Conservation (phyloP, 1,140 invertebrate genomes). For the Brachionus manjavacas region DNA sequence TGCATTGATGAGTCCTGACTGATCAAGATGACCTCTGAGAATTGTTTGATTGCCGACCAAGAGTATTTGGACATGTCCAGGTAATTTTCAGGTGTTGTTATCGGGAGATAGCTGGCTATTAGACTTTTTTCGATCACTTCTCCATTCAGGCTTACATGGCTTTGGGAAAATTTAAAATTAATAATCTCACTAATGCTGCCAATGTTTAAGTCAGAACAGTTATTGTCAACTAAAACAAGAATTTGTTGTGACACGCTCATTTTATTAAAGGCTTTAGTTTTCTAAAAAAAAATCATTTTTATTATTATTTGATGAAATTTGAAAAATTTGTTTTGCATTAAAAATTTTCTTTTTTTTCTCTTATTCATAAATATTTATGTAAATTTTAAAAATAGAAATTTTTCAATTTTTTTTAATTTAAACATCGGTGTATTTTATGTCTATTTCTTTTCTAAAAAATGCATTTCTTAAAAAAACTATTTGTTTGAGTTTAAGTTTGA, state of each 20-base stretch:
- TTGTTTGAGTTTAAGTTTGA: too few relatives aligned
- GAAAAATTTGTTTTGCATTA: too few relatives aligned
- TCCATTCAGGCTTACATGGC: not conserved
- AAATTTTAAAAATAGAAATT: too few relatives aligned
- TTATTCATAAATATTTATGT: too few relatives aligned
- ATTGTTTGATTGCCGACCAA: not conserved
- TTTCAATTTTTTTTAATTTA: too few relatives aligned
- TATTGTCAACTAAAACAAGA: slow-evolving; percentile 7
- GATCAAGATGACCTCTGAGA: not conserved
- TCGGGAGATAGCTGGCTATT: not conserved
- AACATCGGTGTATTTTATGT: too few relatives aligned
- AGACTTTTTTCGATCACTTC: not conserved
- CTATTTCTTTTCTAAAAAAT: too few relatives aligned
- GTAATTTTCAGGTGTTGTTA: not conserved
- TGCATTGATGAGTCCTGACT: not conserved
- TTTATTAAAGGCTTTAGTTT: not conserved
- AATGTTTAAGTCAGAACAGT: not conserved
- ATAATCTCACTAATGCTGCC: not conserved
- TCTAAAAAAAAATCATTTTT: too few relatives aligned
- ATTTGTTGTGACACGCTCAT: not conserved
- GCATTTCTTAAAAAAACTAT: too few relatives aligned
- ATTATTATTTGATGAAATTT: too few relatives aligned
- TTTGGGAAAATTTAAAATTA: not conserved
- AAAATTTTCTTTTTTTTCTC: too few relatives aligned
- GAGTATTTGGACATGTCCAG: not conserved